Conservation (phyloP, 1,140 invertebrate species). For the Asobara japonica region DNA sequence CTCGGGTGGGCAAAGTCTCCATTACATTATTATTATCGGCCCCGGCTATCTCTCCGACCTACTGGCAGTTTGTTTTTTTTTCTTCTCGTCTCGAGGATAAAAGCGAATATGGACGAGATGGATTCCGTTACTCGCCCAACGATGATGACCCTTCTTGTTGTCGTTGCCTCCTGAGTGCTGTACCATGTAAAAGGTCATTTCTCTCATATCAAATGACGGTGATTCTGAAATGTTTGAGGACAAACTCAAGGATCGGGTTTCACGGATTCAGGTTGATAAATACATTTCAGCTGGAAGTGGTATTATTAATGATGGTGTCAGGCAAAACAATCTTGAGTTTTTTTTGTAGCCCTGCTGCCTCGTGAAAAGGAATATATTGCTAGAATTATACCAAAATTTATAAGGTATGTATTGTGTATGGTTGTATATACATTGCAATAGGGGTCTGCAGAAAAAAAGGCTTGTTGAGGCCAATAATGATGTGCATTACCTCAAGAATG, state of each 20-base stretch:
- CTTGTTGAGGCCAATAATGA: not conserved
- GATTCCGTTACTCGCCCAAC: not conserved
- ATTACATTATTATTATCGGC: slow-evolving; percentile 12
- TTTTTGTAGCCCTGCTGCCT: no score
- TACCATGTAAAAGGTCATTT: slow-evolving; percentile 4
- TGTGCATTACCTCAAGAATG: not conserved
- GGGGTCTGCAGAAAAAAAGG: no score
- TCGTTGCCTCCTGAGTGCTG: not conserved
- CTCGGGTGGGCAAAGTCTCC: slow-evolving; percentile 1
- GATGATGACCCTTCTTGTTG: slow-evolving; percentile 5
- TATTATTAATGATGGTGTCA: no score
- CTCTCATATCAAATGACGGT: not conserved
- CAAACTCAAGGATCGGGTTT: not conserved
- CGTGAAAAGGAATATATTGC: no score
- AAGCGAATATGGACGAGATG: not conserved
- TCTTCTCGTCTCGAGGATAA: not conserved
- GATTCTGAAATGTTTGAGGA: not conserved
- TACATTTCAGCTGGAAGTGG: not conserved
- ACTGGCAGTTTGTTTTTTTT: slow-evolving; percentile 2
- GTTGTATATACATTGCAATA: no score
- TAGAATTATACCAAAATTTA: no score
- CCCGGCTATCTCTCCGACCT: not conserved
- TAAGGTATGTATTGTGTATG: no score
- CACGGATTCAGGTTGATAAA: not conserved
- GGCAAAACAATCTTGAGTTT: no score